phyloP scores from a whole-genome alignment of 1,140 invertebrate species.

The Drosophila fuyamai region DNA sequence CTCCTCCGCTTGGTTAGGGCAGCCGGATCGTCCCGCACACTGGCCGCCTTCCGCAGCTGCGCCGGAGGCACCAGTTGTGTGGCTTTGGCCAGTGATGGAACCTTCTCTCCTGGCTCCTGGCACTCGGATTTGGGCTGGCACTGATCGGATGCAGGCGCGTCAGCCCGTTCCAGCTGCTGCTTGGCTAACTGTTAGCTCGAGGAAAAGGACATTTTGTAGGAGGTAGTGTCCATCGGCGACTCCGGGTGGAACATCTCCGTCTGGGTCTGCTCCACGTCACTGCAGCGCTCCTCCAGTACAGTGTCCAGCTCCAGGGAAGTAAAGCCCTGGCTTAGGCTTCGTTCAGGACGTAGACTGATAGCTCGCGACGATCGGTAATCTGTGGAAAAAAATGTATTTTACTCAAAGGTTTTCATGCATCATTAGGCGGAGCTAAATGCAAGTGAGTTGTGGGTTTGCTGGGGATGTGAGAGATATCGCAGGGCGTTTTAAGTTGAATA shows the following conservation, averaged over 20 bases:
- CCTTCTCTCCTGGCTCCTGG: neutral
- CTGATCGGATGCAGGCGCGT: neutral
- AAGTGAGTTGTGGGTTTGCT: neutral
- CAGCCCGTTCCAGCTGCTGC: slow-evolving; percentile 35
- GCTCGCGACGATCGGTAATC: slow-evolving; percentile 87
- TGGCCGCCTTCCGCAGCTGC: slow-evolving; percentile 63
- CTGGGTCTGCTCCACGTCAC: slow-evolving; percentile 89
- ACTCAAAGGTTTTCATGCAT: neutral
- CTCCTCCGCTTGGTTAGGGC: slow-evolving; percentile 68
- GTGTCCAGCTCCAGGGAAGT: slow-evolving; percentile 92
- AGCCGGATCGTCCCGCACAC: slow-evolving; percentile 56
- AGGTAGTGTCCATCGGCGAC: slow-evolving; percentile 79
- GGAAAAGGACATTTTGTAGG: slow-evolving; percentile 80
- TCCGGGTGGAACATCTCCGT: slow-evolving; percentile 81
- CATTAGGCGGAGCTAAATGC: neutral
- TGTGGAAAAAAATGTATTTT: slow-evolving; percentile 6
- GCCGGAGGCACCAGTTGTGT: slow-evolving; percentile 53
- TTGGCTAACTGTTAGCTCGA: slow-evolving; percentile 83
- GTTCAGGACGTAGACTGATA: slow-evolving; percentile 88
- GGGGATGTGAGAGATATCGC: slow-evolving; percentile 11
- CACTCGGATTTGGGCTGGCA: neutral
- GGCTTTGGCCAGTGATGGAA: slow-evolving; percentile 11
- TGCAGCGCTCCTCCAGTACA: slow-evolving; percentile 91
- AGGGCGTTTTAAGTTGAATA: slow-evolving; percentile 1
- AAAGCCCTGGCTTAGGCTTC: slow-evolving; percentile 88